Evolutionary conservation across 2,888 invertebrate genomes (phyloP).

Genomic region (Unio delphinus): DNA sequence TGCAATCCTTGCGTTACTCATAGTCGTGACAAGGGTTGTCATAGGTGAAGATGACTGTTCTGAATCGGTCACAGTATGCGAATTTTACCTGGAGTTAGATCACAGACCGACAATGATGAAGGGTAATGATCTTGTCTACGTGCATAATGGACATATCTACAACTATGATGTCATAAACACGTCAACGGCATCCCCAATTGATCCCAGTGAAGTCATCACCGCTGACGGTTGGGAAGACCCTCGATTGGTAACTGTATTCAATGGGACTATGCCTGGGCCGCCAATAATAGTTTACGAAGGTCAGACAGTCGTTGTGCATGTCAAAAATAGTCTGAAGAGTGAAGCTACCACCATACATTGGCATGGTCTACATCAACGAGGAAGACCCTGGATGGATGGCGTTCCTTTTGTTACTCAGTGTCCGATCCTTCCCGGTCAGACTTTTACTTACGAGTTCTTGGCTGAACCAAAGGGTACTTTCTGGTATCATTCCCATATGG

Average conservation of each 20-base stretch:
- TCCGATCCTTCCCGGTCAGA: conserved; percentile 56
- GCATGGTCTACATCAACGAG: conserved; percentile 61
- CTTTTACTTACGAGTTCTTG: conserved; percentile 59
- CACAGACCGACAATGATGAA: conserved; percentile 47
- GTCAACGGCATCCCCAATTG: conserved; percentile 23
- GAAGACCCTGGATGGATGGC: conserved; percentile 61
- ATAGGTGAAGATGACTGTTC: too few species aligned
- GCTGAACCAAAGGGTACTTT: conserved; percentile 48
- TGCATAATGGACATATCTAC: conserved; percentile 38
- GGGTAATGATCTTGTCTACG: conserved; percentile 31
- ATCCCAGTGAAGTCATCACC: conserved; percentile 50
- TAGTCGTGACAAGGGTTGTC: too few species aligned
- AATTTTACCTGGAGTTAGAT: conserved; percentile 34
- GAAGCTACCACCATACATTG: conserved; percentile 58
- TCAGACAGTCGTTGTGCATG: conserved; percentile 51
- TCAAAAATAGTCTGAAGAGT: conserved; percentile 48
- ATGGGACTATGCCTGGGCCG: conserved; percentile 59
- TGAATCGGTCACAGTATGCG: conserved; percentile 20
- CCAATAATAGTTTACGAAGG: conserved; percentile 58
- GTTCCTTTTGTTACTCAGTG: conserved; percentile 62
- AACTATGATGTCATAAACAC: conserved; percentile 44
- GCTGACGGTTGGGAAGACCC: conserved; percentile 52
- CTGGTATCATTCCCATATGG: conserved; percentile 57
- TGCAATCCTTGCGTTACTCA: too few species aligned
- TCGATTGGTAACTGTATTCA: conserved; percentile 48